These are phyloP conservation scores for Capitella teleta DNA, from an alignment of 1,140 invertebrate species.

Conservation along the genomic window DNA sequence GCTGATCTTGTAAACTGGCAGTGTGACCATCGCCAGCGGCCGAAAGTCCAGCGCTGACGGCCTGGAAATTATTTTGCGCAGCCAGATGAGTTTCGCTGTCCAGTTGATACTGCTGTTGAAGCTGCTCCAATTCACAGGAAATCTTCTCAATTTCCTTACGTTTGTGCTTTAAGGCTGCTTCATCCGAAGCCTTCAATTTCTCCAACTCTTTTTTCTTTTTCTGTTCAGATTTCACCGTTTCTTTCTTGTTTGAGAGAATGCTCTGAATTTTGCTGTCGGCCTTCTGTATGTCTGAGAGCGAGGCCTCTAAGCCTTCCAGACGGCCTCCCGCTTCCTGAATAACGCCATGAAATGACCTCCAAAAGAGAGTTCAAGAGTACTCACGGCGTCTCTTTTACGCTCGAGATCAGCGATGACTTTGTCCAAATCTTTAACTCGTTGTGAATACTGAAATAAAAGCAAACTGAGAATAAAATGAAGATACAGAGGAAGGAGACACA, in stretches of 20 bases:
- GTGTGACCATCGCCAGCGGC: constrained; percentile 67
- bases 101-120: constrained; percentile 56
- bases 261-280: constrained; percentile 56
- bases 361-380: too few relatives aligned
- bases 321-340: constrained; percentile 56
- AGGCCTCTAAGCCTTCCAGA: constrained; percentile 54
- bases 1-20: constrained; percentile 76
- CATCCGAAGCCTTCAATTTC: constrained; percentile 57
- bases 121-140: constrained; percentile 55
- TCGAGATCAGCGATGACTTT: constrained; percentile 35
- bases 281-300: constrained; percentile 56
- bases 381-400: constrained; percentile 37
- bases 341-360: too few relatives aligned
- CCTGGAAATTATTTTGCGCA: constrained; percentile 70
- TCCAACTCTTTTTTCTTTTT: constrained; percentile 58
- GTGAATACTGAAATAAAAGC: constrained; percentile 22
- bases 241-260: constrained; percentile 56
- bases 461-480: background rate
- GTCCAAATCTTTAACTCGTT: constrained; percentile 43
- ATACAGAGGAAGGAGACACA: background rate
- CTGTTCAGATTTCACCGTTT: constrained; percentile 57
- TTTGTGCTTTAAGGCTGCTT: constrained; percentile 53
- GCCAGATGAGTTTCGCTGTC: constrained; percentile 57
- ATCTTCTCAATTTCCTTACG: constrained; percentile 56
- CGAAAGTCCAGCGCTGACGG: constrained; percentile 68